These are phyloP conservation scores for Clepsis dumicolana DNA, from an alignment of 2,888 invertebrate species.

Conservation along the genomic window DNA sequence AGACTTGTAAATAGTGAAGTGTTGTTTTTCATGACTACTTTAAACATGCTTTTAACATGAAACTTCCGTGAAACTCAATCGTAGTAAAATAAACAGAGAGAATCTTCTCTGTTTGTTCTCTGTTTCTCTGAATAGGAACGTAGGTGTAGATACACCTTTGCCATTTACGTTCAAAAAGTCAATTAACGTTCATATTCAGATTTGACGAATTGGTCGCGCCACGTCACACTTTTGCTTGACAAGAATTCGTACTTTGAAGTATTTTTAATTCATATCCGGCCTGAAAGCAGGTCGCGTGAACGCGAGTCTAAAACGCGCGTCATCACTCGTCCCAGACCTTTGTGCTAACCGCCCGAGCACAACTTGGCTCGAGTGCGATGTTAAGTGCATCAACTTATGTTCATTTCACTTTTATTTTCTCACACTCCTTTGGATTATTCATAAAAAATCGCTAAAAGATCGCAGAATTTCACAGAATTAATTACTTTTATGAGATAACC, in stretches of 20 bases:
- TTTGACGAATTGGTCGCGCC: neutral
- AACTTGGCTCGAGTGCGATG: constrained; percentile 30
- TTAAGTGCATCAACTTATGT: constrained; percentile 43
- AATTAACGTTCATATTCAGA: neutral
- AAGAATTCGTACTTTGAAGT: neutral
- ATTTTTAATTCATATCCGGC: constrained; percentile 16
- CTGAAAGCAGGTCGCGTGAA: constrained; percentile 42
- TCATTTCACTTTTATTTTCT: constrained; percentile 38
- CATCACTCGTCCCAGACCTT: constrained; percentile 51
- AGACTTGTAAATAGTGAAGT: too few relatives aligned
- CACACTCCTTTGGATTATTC: constrained; percentile 11
- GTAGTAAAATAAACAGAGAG: too few relatives aligned
- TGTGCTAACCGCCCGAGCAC: constrained; percentile 46
- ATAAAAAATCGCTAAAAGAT: neutral
- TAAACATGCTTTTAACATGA: too few relatives aligned
- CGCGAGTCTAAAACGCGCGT: constrained; percentile 48
- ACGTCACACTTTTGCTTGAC: neutral
- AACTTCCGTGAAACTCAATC: too few relatives aligned
- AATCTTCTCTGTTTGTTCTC: too few relatives aligned
- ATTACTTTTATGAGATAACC: constrained; percentile 10
- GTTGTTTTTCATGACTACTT: too few relatives aligned
- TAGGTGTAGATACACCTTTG: too few relatives aligned
- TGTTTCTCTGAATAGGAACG: too few relatives aligned
- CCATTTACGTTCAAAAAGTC: too few relatives aligned
- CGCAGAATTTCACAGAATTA: constrained; percentile 13